Evolutionary conservation across 2,797 vertebrate species (phyloP).

Genomic region (Fratercula arctica): DNA sequence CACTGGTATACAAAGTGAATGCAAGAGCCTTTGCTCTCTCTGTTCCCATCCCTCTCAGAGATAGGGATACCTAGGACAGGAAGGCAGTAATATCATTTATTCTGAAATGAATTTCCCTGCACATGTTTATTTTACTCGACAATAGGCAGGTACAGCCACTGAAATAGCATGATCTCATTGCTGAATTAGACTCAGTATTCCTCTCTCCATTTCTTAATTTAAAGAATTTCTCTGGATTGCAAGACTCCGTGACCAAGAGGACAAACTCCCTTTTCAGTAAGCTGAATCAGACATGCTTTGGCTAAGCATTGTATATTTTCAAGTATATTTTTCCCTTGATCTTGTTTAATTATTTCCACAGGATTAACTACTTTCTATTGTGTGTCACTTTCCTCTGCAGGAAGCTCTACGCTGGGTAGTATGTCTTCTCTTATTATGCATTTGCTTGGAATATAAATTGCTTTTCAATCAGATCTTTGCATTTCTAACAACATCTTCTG

Average conservation of each 20-base stretch:
- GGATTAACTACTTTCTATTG: constrained; percentile 53
- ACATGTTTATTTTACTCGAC: not conserved
- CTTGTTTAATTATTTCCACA: constrained; percentile 48
- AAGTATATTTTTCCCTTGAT: constrained; percentile 2
- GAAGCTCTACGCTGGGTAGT: not conserved
- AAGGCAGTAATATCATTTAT: not conserved
- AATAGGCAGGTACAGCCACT: not conserved
- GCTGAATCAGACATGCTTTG: not conserved
- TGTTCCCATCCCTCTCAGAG: not conserved
- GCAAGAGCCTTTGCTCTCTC: not conserved
- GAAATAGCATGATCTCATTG: not conserved
- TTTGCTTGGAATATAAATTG: constrained; percentile 66
- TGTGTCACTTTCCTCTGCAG: constrained; percentile 42
- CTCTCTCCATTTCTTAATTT: not conserved
- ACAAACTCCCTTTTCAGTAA: not conserved
- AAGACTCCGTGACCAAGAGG: not conserved
- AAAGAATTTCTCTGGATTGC: not conserved
- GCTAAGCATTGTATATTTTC: not conserved
- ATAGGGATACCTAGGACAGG: not conserved
- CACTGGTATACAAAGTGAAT: not conserved
- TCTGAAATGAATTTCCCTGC: not conserved
- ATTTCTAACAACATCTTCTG: constrained; percentile 61
- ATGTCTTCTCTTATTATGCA: constrained; percentile 54
- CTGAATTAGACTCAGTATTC: not conserved
- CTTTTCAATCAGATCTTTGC: constrained; percentile 68